A percentile compares a stretch with the other conserved stretches of the same genome.
phyloP scores from a whole-genome alignment of 2,113 vertebrate genomes.

The Eublepharis macularius region DNA sequence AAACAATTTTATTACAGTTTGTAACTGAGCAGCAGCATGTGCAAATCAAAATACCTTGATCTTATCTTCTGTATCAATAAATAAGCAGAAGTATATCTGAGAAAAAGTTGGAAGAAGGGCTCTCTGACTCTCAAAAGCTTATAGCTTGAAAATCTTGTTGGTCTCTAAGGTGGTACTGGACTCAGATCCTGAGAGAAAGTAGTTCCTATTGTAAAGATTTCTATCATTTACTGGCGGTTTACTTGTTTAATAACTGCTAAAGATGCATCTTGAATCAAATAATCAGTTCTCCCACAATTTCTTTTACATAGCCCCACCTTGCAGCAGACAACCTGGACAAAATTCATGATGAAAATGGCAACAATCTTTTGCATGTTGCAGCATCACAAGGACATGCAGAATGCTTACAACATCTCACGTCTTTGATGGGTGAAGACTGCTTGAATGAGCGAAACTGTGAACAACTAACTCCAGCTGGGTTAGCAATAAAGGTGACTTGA shows the following conservation, averaged over 20 bases:
- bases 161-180: no score
- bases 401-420: conserved; percentile 96
- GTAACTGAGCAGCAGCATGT: not conserved
- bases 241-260: not conserved
- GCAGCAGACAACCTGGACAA: conserved; percentile 95
- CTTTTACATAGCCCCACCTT: conserved; percentile 86
- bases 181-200: no score
- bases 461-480: conserved; percentile 91
- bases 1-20: not conserved
- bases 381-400: conserved; percentile 91
- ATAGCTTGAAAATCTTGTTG: no score
- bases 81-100: no score
- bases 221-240: not conserved
- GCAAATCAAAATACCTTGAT: not conserved
- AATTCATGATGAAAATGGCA: conserved; percentile 89
- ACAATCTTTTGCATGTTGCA: conserved; percentile 93
- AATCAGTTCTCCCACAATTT: not conserved
- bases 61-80: not conserved
- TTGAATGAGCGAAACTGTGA: conserved; percentile 91
- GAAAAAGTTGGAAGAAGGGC: no score
- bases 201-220: not conserved
- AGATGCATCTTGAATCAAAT: conserved; percentile 12
- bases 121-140: no score
- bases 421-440: conserved; percentile 96
- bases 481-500: conserved; percentile 90